Percentiles rank a stretch among this genome's conserved stretches.
Evolutionary conservation across 2,888 invertebrate genomes (phyloP).

Genomic region (Chouioia cunea): DNA sequence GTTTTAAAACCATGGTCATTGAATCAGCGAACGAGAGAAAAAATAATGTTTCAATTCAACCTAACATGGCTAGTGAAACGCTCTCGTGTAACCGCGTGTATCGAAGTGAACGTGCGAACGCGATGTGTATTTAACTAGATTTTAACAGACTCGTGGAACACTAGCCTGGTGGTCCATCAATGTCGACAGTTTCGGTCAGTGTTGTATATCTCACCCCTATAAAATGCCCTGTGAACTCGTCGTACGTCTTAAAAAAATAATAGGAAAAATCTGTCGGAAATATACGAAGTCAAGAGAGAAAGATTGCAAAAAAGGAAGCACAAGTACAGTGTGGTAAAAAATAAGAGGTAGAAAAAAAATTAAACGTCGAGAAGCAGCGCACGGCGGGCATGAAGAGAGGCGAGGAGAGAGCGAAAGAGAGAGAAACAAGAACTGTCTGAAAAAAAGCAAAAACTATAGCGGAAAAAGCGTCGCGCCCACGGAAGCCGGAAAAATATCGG

Average conservation of each 20-base stretch:
- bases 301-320: conserved; percentile 1
- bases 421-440: conserved; percentile 23
- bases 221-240: conserved; percentile 8
- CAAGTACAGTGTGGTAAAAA: conserved; percentile 6
- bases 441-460: conserved; percentile 23
- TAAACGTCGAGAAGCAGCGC: conserved; percentile 28
- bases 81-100: conserved; percentile 50
- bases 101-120: conserved; percentile 42
- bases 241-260: no score
- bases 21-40: conserved; percentile 40
- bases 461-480: neutral
- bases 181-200: conserved; percentile 60
- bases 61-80: conserved; percentile 42
- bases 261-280: conserved; percentile 4
- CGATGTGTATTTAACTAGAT: conserved; percentile 64
- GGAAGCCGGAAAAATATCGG: conserved; percentile 20
- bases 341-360: conserved; percentile 22
- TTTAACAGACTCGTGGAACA: conserved; percentile 62
- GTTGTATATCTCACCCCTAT: conserved; percentile 51
- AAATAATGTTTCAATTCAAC: conserved; percentile 63
- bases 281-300: neutral
- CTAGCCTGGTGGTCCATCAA: conserved; percentile 60
- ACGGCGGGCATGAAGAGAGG: neutral
- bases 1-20: no score
- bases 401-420: conserved; percentile 11